Evolutionary conservation across 2,888 invertebrate genomes (phyloP).

Genomic region (Acronicta psi): DNA sequence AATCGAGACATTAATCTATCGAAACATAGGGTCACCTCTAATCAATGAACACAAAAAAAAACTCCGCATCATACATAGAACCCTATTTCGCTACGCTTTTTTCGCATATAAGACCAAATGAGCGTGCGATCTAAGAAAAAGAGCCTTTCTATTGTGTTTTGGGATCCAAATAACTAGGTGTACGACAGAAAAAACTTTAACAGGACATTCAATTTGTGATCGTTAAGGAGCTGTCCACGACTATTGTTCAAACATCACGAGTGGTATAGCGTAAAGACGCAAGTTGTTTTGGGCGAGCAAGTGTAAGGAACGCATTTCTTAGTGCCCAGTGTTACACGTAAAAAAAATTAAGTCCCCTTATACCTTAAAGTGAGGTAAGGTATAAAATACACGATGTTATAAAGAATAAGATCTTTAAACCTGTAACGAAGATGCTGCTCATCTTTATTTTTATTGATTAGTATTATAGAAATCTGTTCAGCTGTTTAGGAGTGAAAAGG

Average conservation of each 20-base stretch:
- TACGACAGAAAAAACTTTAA: constrained; percentile 59
- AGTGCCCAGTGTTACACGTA: neutral
- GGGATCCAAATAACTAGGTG: constrained; percentile 70
- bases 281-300: constrained; percentile 30
- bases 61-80: constrained; percentile 69
- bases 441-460: too few relatives aligned
- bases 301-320: constrained; percentile 2
- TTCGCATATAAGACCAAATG: constrained; percentile 63
- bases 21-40: constrained; percentile 20
- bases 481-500: too few relatives aligned
- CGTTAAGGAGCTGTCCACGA: constrained; percentile 68
- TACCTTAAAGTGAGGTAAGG: too few relatives aligned
- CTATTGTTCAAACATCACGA: constrained; percentile 73
- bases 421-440: too few relatives aligned
- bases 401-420: too few relatives aligned
- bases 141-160: constrained; percentile 59
- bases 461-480: too few relatives aligned
- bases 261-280: constrained; percentile 10
- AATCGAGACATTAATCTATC: constrained; percentile 12
- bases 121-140: constrained; percentile 60
- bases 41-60: constrained; percentile 67
- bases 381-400: too few relatives aligned
- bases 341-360: too few relatives aligned
- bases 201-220: constrained; percentile 80
- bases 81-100: constrained; percentile 75